Conservation (phyloP, 1,140 invertebrate genomes). For the Mylabris phalerata region DNA sequence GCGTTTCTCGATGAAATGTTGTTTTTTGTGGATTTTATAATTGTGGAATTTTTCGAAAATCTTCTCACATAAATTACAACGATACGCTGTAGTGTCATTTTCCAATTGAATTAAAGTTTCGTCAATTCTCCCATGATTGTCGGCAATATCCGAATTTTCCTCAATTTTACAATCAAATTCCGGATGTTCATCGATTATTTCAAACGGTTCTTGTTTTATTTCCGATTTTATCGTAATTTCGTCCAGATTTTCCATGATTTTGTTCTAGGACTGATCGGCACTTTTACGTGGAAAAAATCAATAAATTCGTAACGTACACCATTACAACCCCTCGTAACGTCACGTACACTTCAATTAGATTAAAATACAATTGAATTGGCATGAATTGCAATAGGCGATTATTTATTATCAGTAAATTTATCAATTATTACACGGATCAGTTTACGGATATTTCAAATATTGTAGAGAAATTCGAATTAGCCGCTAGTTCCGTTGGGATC, state of each 20-base stretch:
- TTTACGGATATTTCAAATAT: no score
- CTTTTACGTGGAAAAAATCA: no score
- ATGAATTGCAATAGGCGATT: no score
- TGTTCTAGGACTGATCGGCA: background rate
- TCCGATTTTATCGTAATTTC: conserved; percentile 1
- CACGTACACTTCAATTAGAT: no score
- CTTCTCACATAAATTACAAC: conserved; percentile 25
- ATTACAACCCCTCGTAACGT: no score
- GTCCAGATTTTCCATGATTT: background rate
- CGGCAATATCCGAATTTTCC: background rate
- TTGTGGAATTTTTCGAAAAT: conserved; percentile 24
- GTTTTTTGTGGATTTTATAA: conserved; percentile 23
- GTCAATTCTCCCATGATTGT: background rate
- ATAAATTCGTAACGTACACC: no score
- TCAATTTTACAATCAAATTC: conserved; percentile 10
- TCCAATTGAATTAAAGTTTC: background rate
- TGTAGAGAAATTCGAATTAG: no score
- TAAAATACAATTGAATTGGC: no score
- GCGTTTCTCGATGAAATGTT: conserved; percentile 41
- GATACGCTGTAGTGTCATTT: conserved; percentile 28
- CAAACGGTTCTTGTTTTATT: background rate
- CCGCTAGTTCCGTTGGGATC: no score
- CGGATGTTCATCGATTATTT: background rate
- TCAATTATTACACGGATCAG: no score
- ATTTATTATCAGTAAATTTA: no score